Conservation (phyloP, 2,113 vertebrate species). For the Embiotoca jacksoni region DNA sequence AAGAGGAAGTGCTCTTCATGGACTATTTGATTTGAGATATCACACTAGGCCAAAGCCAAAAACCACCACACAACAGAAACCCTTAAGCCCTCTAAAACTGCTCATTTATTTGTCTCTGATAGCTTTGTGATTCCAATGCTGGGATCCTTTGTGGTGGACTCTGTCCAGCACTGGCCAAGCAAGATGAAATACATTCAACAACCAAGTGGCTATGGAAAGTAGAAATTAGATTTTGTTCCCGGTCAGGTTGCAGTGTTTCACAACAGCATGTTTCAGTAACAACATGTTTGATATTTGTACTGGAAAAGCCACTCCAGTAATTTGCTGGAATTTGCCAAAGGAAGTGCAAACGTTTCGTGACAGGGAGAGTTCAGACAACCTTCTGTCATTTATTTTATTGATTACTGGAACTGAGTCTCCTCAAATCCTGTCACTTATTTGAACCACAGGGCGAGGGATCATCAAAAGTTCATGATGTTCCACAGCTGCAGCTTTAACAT, state of each 20-base stretch:
- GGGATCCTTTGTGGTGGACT: conserved; percentile 8
- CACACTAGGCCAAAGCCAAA: not conserved
- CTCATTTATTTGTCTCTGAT: conserved; percentile 1
- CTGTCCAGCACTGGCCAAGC: not conserved
- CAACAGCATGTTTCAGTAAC: conserved; percentile 43
- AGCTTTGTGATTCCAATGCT: conserved; percentile 16
- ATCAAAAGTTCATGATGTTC: conserved; percentile 15
- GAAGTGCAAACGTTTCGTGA: conserved; percentile 61
- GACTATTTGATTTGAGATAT: not conserved
- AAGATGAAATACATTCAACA: not conserved
- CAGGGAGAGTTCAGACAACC: not conserved
- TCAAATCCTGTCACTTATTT: conserved; percentile 29
- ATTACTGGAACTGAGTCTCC: conserved; percentile 68
- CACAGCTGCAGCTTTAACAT: not conserved
- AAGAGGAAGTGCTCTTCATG: not conserved
- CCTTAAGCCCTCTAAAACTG: not conserved
- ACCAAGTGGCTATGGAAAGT: not conserved
- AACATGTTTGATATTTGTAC: conserved; percentile 51
- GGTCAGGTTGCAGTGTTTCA: conserved; percentile 37
- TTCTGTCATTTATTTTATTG: conserved; percentile 35
- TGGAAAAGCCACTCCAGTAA: conserved; percentile 48
- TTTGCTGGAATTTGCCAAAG: conserved; percentile 63
- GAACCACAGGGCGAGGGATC: conserved; percentile 5
- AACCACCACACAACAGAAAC: not conserved
- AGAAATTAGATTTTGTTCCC: not conserved